These are phyloP conservation scores for Scolopax mira DNA, from an alignment of 2,113 vertebrate species.

Conservation along the genomic window DNA sequence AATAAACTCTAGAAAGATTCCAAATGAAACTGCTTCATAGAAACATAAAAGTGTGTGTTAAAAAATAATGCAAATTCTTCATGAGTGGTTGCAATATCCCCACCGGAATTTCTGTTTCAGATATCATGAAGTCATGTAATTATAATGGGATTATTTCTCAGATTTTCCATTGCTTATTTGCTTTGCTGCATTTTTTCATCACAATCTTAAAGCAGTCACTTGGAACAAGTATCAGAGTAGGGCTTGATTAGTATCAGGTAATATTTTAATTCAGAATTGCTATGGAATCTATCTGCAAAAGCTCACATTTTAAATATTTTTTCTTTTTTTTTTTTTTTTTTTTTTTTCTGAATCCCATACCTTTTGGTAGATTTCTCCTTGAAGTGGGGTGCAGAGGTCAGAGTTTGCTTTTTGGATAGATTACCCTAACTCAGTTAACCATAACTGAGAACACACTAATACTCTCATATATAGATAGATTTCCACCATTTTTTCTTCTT, in stretches of 20 bases:
- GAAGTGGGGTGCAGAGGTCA: background rate
- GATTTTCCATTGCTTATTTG: slow-evolving; percentile 6
- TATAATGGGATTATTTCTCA: slow-evolving; percentile 40
- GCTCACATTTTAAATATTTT: background rate
- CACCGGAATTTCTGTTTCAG: slow-evolving; percentile 40
- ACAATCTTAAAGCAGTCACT: background rate
- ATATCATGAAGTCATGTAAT: slow-evolving; percentile 20
- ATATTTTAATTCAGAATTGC: slow-evolving; percentile 20
- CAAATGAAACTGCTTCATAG: background rate
- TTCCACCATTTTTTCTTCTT: background rate
- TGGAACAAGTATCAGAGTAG: background rate
- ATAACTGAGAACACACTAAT: background rate
- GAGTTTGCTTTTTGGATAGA: background rate
- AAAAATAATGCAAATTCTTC: background rate
- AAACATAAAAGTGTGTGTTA: background rate
- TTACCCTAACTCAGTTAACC: background rate
- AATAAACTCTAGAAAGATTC: background rate
- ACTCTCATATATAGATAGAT: background rate
- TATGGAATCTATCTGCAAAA: background rate
- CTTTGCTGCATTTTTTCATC: background rate
- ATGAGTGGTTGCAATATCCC: background rate
- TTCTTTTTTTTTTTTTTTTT: background rate
- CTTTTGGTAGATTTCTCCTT: background rate
- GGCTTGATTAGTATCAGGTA: background rate
- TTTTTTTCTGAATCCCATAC: background rate